A percentile compares a stretch with the other conserved stretches of the same genome.
These are phyloP conservation scores for Sepioteuthis lessoniana DNA, from an alignment of 2,888 invertebrate genomes.

Conservation along the genomic window DNA sequence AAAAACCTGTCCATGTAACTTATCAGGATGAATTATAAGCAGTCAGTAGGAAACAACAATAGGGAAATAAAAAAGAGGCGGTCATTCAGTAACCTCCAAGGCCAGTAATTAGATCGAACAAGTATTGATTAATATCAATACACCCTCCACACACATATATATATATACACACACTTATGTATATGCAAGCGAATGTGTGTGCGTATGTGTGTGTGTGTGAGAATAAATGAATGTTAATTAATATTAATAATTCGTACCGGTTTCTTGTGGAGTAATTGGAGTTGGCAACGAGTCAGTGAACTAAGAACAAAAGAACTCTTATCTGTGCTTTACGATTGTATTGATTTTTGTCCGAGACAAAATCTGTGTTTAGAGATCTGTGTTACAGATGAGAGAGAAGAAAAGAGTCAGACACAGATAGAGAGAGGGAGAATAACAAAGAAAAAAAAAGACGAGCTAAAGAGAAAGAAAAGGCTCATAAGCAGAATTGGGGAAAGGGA, in stretches of 20 bases:
- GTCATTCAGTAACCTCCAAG: constrained; percentile 16
- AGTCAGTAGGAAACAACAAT: neutral
- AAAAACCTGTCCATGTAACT: too few species aligned
- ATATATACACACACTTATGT: neutral
- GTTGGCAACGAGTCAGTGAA: neutral
- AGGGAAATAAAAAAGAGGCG: neutral
- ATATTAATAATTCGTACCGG: neutral
- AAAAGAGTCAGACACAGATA: neutral
- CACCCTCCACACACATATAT: neutral
- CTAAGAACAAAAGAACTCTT: neutral
- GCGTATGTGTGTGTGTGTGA: neutral
- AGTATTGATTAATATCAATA: neutral
- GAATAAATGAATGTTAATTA: neutral
- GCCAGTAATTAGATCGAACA: neutral
- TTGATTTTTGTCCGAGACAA: neutral
- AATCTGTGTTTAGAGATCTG: constrained; percentile 33
- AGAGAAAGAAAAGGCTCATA: too few species aligned
- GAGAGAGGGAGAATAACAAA: neutral
- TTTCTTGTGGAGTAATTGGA: neutral
- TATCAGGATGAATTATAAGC: neutral
- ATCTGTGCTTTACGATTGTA: neutral
- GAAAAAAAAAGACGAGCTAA: too few species aligned
- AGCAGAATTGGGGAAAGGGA: too few species aligned
- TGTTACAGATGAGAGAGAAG: neutral
- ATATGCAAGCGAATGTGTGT: neutral